phyloP scores from a whole-genome alignment of 2,113 vertebrate genomes.

The Mirounga angustirostris region DNA sequence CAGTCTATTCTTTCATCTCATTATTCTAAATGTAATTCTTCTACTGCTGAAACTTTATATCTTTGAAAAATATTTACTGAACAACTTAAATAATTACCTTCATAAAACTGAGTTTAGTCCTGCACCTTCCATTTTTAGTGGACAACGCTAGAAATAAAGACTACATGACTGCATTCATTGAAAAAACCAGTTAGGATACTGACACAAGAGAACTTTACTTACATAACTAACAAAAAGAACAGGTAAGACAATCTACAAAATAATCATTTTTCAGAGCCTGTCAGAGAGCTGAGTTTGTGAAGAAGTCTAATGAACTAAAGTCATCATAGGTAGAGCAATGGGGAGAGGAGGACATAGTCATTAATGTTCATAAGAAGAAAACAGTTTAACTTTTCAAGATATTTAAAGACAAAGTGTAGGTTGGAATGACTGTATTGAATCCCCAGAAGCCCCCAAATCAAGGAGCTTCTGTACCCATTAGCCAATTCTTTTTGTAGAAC shows the following conservation, averaged over 20 bases:
- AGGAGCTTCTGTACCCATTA: not conserved
- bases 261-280: not conserved
- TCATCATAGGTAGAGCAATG: not conserved
- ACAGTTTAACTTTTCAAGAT: not conserved
- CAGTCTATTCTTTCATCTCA: not conserved
- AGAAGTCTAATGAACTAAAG: not conserved
- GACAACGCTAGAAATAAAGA: not conserved
- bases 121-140: not conserved
- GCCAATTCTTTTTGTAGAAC: not conserved
- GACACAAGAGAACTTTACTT: not conserved
- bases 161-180: not conserved
- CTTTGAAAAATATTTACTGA: constrained; percentile 4
- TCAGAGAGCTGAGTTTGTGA: not conserved
- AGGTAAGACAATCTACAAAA: not conserved
- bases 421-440: not conserved
- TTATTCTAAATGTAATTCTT: not conserved
- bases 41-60: not conserved
- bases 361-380: not conserved
- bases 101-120: not conserved
- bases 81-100: not conserved
- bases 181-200: not conserved
- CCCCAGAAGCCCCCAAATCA: not conserved
- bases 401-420: not conserved
- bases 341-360: not conserved
- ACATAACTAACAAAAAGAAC: not conserved